Evolutionary conservation across 2,888 invertebrate genomes (phyloP), one percentile per base, ranked within the genome.

Genomic region (Saturnia pavonia): DNA sequence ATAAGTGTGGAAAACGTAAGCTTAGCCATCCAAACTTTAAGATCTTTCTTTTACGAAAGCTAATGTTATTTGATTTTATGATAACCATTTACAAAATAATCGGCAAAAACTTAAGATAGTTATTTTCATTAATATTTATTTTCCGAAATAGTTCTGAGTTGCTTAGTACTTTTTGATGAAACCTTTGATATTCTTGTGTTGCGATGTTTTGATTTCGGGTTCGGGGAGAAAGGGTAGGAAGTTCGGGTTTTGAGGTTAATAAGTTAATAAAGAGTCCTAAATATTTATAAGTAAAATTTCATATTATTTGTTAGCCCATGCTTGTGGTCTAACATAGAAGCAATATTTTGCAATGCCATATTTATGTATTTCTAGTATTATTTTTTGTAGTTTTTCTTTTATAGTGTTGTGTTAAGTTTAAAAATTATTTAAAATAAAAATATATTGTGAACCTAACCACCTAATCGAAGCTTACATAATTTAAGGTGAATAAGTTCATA

Each of bases 1-100:
- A 97, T 88, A 97, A 97, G 91, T 97, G 97, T 90, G 97, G 97
- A 81, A 96, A 95, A 94, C 95, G 97, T 97, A 89, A 95, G 95
- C 95, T 88, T 40, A 22, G n/a, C n/a, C 22, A 51, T 51, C 4
- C 51, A 51, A 9, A 9, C 12, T 43, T 8, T 43, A 43, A 11
- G 12, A 43, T 12, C 12, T 43, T 43, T 43, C 43, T 48, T 48
- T 12, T 48, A 16, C 48, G 16, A 48, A 16, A 48, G 48, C 16
- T 48, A 48, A 14, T 1, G 12, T 43, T 45, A 12, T 45, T 14
- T 48, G 4, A 16, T 48, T 48, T 16, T 16, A 2, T 48, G 14
- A 16, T 48, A 48, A 14, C 45, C 16, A 48, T 48, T 48, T 48
- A 48, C 4, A 16, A 48, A 14, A 16, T 16, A 48, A 16, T 34